Evolutionary conservation across 2,797 vertebrate genomes (phyloP), one percentile per base, ranked within the genome.

Genomic region (Cyprinodon diabolis): DNA sequence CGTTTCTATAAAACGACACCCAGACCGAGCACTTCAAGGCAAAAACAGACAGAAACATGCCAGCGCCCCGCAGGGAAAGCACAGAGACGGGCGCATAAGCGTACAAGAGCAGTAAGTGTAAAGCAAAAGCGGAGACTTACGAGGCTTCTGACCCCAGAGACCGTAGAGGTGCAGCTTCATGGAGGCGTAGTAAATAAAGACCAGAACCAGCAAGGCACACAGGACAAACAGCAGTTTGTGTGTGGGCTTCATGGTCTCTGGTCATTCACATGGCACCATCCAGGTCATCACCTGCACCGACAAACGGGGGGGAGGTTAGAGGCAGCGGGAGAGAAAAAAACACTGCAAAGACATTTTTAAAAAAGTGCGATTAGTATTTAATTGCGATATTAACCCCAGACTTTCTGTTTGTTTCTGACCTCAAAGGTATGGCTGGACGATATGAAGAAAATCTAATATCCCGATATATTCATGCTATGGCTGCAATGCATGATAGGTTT

Each of bases 221-320:
- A 98, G 95, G 90, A 96, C 87, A 91, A 99, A 97, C 94, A 99
- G 96, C 94, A 98, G 92, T 91, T 98, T 98, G 92, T 96, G 97
- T 93, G 96, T 91, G 77, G 95, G 95, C 91, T 98, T 97, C 96
- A 99, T 94, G 92, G 96, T 96, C 94, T 95, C 96, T 96, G 96
- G 82, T 97, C 95, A 96, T 94, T 99, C 95, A 96, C 95, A 96
- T 96, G 89, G 93, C 93, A 95, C 92, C 91, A 86, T 90, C 90
- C 87, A 94, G 93, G 94, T 96, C 94, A 95, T 94, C 92, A 95
- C 95, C 97, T 98, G 86, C 48, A 67, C 66, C 8, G 21, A 78
- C 40, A 66, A 69, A 54, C 45, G 49, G 75, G 12, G 25, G 25
- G 25, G 25, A 65, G 1, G 13, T 8, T 43, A 75, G 4, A 75